Base-by-base conservation (phyloP, 2,113 vertebrate genomes). In the Scomber japonicus region DNA sequence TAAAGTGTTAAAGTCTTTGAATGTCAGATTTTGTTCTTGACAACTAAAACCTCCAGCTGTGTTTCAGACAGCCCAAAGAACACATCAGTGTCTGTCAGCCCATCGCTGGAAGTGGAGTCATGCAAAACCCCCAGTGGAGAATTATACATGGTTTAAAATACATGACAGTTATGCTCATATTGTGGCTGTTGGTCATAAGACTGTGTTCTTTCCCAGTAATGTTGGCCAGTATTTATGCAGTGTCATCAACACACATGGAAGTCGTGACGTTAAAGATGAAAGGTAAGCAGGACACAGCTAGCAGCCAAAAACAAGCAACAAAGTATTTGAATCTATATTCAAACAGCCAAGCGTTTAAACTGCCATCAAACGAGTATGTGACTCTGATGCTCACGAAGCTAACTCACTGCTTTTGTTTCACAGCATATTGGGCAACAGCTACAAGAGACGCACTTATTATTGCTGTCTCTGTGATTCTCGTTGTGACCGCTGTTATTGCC, bases 61-160 rank as follows among this genome's bases (percentile, higher is more conserved):
- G 13, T 78, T 82, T 57, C 78, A 92, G 91, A 84, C 13, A 57
- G 66, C 8, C 88, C 88, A 0, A 90, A 75, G 63, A 85, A 85
- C 82, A 88, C 84, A 5, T 74, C 63, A 8, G 67, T 55, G 15
- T 78, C 78, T 11, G 49, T 78, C 5, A 24, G 4, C 21, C 78
- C 79, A 12, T 63, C 57, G 3, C 30, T 9, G 15, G 79, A 74
- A 49, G 40, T 17, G 14, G 54, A 93, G 87, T 30, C 19, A 57
- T 11, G 82, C 86, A 48, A 87, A 75, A 57, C 89, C 91, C 0
- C 67, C 85, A 1, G 80, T 88, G 62, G 50, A 82, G 53, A 71
- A 64, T 3, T 88, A 76, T 16, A 59, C 51, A 11, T 91, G 88
- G 88, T 90, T 83, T 62, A 76, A 45, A 74, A 57, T 56, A 35